Base-by-base conservation (phyloP, 2,113 vertebrate species). In the Oxyura jamaicensis region DNA sequence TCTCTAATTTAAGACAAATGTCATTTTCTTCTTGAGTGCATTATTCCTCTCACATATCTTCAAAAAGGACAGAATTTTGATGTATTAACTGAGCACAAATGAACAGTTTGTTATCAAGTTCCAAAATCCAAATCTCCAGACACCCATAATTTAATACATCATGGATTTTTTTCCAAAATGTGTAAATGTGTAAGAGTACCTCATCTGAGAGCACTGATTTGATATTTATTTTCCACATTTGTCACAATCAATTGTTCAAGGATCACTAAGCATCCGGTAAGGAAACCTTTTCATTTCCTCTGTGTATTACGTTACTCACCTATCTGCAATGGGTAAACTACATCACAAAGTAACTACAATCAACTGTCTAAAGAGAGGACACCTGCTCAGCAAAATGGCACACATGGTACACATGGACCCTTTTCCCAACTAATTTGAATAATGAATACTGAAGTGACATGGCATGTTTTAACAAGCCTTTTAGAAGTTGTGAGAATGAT, bases 51-150 rank as follows among this genome's bases (percentile, higher is more conserved):
- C 36, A 75, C 4, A 85, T 67, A 90, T 55, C 90, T 52, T 76
- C 74, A 91, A 72, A 77, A 25, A 68, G 39, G 39, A 50, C 76
- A 63, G 46, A 93, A 80, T 73, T 88, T n/a, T 91, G 78, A 79
- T 79, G 44, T 35, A 56, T 81, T 88, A 66, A 78, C 66, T 79
- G 83, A 69, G 42, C 44, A 19, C 59, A 83, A 93, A 33, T 36
- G 3, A 96, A 91, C 36, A 79, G 69, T 33, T 74, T 53, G 56
- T 44, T 62, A 65, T 66, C 22, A 85, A 83, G 91, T 93, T 94
- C 35, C 46, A 92, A 66, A 83, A 73, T 4, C 21, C 60, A 90
- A 79, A 23, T 11, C 60, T 84, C 82, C 33, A 55, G 31, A 20
- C 33, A 95, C 94, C 22, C 77, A 83, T 65, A 74, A 96, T 67